These are phyloP conservation scores for Cydia splendana DNA, from an alignment of 1,140 invertebrate species.

Conservation along the genomic window DNA sequence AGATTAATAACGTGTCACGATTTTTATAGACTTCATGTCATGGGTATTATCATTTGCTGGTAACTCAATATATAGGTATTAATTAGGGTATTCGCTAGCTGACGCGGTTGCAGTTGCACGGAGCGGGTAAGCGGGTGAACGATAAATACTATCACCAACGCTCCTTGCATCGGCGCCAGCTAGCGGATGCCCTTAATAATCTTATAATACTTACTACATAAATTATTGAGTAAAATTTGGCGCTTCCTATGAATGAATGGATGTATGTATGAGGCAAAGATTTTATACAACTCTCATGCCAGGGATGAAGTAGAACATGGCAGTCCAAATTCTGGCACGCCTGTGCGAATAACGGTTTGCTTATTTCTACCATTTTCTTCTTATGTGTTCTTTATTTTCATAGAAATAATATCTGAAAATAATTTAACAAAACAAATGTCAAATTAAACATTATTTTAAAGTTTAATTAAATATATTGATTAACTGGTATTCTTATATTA, in stretches of 20 bases:
- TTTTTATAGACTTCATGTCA: too few relatives aligned
- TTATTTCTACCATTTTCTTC: constrained; percentile 62
- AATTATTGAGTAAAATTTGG: constrained; percentile 61
- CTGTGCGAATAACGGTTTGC: constrained; percentile 59
- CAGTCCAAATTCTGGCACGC: constrained; percentile 49
- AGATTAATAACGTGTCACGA: too few relatives aligned
- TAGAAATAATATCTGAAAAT: not conserved
- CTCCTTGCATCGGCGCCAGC: too few relatives aligned
- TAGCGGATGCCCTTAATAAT: too few relatives aligned
- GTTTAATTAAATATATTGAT: not conserved
- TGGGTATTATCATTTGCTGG: too few relatives aligned
- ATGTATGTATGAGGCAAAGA: constrained; percentile 40
- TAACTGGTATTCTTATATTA: too few relatives aligned
- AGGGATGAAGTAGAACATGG: constrained; percentile 55
- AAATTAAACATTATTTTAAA: not conserved
- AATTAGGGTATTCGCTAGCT: too few relatives aligned
- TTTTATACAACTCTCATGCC: constrained; percentile 50
- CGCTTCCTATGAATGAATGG: constrained; percentile 56
- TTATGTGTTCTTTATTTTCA: not conserved
- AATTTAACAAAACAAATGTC: not conserved
- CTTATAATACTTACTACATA: constrained; percentile 44
- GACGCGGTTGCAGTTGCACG: too few relatives aligned
- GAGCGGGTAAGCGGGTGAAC: too few relatives aligned
- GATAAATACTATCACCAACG: too few relatives aligned
- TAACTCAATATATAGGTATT: too few relatives aligned